phyloP scores from a whole-genome alignment of 2,797 vertebrate species.

The Crossoptilon crossoptilon region DNA sequence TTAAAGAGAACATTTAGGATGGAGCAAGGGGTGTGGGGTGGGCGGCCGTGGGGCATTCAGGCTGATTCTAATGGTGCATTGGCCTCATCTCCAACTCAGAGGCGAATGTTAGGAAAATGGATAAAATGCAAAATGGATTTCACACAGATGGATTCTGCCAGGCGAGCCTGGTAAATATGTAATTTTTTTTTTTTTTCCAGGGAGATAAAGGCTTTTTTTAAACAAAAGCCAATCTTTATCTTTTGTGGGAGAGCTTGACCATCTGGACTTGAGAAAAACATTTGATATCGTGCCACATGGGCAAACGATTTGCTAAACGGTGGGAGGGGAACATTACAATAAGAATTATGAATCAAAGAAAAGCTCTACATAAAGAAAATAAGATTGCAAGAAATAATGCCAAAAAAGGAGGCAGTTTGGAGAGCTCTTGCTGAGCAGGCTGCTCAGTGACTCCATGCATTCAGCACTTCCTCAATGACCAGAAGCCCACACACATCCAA shows the following conservation, averaged over 20 bases:
- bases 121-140: not conserved
- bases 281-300: slow-evolving; percentile 6
- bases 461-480: not conserved
- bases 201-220: not conserved
- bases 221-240: slow-evolving; percentile 53
- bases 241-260: slow-evolving; percentile 67
- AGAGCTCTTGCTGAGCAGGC: slow-evolving; percentile 44
- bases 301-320: slow-evolving; percentile 39
- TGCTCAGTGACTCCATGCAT: not conserved
- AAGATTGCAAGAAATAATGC: slow-evolving; percentile 11
- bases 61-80: not conserved
- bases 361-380: not conserved
- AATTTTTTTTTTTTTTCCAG: not conserved
- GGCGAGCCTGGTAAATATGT: not conserved
- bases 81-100: not conserved
- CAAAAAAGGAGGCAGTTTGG: slow-evolving; percentile 26
- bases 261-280: slow-evolving; percentile 63
- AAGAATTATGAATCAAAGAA: slow-evolving; percentile 65
- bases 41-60: not conserved
- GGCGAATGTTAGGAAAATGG: not conserved
- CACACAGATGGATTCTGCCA: not conserved
- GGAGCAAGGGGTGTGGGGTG: accelerated
- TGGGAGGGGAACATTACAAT: slow-evolving; percentile 3
- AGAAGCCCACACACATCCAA: not conserved
- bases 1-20: not conserved